phyloP scores from a whole-genome alignment of 2,113 vertebrate genomes.

The Sialia sialis region DNA sequence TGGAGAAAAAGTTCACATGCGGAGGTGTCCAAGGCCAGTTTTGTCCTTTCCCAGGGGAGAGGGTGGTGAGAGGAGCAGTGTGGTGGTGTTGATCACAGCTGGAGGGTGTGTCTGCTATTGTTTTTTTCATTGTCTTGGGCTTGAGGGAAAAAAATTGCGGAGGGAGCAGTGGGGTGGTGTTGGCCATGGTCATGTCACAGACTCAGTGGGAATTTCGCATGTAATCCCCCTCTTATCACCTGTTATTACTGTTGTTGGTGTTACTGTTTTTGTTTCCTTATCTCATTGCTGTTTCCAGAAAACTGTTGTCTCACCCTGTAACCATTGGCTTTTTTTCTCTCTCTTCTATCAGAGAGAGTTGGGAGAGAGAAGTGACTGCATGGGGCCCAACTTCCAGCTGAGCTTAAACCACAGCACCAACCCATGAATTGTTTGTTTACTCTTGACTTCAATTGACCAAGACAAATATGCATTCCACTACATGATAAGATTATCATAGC shows the following conservation, averaged over 20 bases:
- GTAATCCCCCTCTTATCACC: background rate
- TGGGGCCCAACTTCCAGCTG: background rate
- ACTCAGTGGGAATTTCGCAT: background rate
- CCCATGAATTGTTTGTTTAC: background rate
- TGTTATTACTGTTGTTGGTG: background rate
- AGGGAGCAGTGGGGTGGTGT: background rate
- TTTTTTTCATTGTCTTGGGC: background rate
- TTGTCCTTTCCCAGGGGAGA: background rate
- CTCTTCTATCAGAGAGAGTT: fast-evolving
- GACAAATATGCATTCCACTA: background rate
- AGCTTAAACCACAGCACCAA: background rate
- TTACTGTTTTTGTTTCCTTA: background rate
- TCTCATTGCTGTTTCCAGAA: background rate
- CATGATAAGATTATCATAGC: background rate
- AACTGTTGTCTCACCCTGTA: background rate
- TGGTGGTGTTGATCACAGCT: background rate
- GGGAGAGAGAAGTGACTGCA: background rate
- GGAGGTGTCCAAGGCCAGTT: background rate
- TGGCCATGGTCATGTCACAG: fast-evolving
- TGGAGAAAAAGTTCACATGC: background rate
- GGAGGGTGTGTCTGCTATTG: background rate
- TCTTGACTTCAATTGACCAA: fast-evolving
- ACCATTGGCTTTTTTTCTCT: background rate
- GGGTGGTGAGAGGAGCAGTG: background rate
- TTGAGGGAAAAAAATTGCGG: background rate